These are phyloP conservation scores for Smutsia temminckii DNA, from an alignment of 2,797 vertebrate species.

Conservation along the genomic window DNA sequence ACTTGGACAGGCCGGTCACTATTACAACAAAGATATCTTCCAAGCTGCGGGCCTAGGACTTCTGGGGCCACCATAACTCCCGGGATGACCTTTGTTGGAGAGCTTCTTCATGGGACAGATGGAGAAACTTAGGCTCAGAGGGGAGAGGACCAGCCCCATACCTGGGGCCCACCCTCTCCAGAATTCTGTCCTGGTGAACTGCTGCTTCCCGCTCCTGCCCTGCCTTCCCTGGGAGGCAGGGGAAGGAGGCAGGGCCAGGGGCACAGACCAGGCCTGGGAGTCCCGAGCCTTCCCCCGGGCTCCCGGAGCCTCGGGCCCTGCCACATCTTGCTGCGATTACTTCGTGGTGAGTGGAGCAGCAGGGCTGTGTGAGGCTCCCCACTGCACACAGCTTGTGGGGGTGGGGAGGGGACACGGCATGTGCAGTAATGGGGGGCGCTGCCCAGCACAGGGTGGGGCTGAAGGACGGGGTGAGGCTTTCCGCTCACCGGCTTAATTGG, in stretches of 20 bases:
- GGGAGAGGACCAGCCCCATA: background rate
- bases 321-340: conserved; percentile 75
- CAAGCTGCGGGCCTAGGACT: background rate
- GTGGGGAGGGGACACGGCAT: background rate
- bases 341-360: background rate
- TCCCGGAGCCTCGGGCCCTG: background rate
- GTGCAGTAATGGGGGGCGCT: accelerated
- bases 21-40: background rate
- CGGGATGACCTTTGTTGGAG: background rate
- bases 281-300: background rate
- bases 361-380: accelerated
- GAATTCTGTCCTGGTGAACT: background rate
- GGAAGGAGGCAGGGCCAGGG: background rate
- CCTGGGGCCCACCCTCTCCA: background rate
- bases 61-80: background rate
- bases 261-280: background rate
- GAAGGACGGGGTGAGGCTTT: background rate
- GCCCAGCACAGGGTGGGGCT: background rate
- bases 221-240: background rate
- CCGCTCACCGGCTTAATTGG: conserved; percentile 34
- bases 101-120: background rate
- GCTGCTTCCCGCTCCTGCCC: accelerated
- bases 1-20: accelerated
- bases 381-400: background rate
- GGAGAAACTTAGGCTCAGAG: background rate